Evolutionary conservation across 2,797 vertebrate genomes (phyloP).

Genomic region (Cynopterus sphinx): DNA sequence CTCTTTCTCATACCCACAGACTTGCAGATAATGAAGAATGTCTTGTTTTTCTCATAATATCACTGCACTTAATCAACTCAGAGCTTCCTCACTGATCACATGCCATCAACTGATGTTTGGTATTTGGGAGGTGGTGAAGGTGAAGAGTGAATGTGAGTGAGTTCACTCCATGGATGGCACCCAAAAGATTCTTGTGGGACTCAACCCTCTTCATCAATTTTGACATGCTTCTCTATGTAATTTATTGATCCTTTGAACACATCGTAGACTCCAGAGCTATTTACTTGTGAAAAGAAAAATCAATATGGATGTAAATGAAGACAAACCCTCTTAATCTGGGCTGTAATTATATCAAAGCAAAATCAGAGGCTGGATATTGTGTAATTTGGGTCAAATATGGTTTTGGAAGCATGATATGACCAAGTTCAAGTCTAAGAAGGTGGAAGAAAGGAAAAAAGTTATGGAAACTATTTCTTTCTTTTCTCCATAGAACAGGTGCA

Average conservation of each 20-base stretch:
- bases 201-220: slow-evolving; percentile 18
- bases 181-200: not conserved
- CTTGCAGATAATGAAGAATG: slow-evolving; percentile 55
- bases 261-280: not conserved
- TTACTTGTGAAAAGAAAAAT: slow-evolving; percentile 44
- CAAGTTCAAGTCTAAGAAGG: not conserved
- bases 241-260: slow-evolving; percentile 33
- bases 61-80: slow-evolving; percentile 15
- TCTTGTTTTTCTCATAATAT: not conserved
- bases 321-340: not conserved
- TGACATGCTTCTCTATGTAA: slow-evolving; percentile 30
- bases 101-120: not conserved
- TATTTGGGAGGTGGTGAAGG: slow-evolving; percentile 15
- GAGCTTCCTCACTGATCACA: slow-evolving; percentile 16
- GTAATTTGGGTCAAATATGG: not conserved
- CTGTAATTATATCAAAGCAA: not conserved
- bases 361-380: not conserved
- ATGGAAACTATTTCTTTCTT: not conserved
- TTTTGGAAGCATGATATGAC: not conserved
- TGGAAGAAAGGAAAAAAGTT: not conserved
- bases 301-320: slow-evolving; percentile 23
- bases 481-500: not conserved
- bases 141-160: not conserved
- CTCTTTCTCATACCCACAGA: not conserved
- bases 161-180: not conserved